Evolutionary conservation across 2,888 invertebrate genomes (phyloP).

Genomic region (Bombylius discolor): DNA sequence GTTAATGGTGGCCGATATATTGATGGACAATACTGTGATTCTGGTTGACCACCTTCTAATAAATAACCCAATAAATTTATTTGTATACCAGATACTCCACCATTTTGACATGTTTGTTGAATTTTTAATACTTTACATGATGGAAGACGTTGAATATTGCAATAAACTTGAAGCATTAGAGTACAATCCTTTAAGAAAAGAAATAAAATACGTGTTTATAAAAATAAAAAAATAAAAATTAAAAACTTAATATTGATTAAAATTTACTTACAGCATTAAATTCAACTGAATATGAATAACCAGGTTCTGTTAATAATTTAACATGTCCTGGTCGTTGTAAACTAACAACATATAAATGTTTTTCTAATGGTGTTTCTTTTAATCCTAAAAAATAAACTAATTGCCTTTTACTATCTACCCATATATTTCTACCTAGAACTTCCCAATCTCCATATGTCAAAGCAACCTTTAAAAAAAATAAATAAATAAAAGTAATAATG

Average conservation of each 20-base stretch:
- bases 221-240: background rate
- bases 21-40: conserved; percentile 54
- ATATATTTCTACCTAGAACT: conserved; percentile 69
- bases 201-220: background rate
- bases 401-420: conserved; percentile 68
- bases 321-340: conserved; percentile 57
- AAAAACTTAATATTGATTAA: background rate
- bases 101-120: conserved; percentile 45
- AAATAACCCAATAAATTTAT: conserved; percentile 58
- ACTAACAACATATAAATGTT: conserved; percentile 80
- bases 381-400: conserved; percentile 85
- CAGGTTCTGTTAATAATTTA: conserved; percentile 63
- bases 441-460: conserved; percentile 91
- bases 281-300: conserved; percentile 73
- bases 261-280: conserved; percentile 52
- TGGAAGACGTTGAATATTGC: conserved; percentile 68
- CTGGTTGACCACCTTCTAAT: conserved; percentile 47
- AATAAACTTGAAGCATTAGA: conserved; percentile 70
- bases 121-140: conserved; percentile 65
- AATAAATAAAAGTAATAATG: background rate
- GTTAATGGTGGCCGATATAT: conserved; percentile 55
- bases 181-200: conserved; percentile 50
- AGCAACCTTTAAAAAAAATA: conserved; percentile 41
- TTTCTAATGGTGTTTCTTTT: conserved; percentile 81
- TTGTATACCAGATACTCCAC: conserved; percentile 54